Base-by-base conservation (phyloP, 2,113 vertebrate species). In the Hoplias malabaricus region DNA sequence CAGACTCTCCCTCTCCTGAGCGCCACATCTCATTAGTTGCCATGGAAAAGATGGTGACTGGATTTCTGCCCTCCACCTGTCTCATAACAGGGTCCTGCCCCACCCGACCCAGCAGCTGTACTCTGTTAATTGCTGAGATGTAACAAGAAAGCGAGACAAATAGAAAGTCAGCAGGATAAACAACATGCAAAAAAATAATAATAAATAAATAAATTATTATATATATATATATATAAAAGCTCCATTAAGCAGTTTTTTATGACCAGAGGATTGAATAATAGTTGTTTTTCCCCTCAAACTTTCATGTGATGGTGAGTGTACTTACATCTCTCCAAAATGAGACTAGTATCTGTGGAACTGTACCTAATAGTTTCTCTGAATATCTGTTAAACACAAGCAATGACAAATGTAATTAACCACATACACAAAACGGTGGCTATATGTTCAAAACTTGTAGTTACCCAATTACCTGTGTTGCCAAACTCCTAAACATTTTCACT, bases 1-100 rank as follows among this genome's bases (percentile, higher is more conserved):
- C 84, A 0, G 3, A 12, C 42, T 96, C 96, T 13, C 80, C 91
- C 0, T 97, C 96, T 31, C 94, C 95, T 0, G 95, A 92, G 19
- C 95, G 90, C 96, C 98, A 99, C 93, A 98, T 95, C 87, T 99
- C 98, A 42, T 99, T 99, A 62, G 98, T 98, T 9, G 97, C 98
- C 53, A 99, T 21, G 1, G 97, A 98, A 91, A 99, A 99, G 88
- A 99, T 98, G 42, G 96, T 98, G 63, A 99, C 98, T 0, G 96
- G 96, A 82, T 98, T 98, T 78, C 93, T 95, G 9, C 96, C 96
- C 0, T 99, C 97, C 71, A 93, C 93, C 80, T 99, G 97, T 81
- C 98, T 96, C 95, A 98, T 96, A 68, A 99, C 93, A 0, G 98
- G 96, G 84, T 99, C 96, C 87, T 99, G 98, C 13, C 97, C 96